phyloP scores from a whole-genome alignment of 2,888 invertebrate genomes.

The Isotomurus palustris region DNA sequence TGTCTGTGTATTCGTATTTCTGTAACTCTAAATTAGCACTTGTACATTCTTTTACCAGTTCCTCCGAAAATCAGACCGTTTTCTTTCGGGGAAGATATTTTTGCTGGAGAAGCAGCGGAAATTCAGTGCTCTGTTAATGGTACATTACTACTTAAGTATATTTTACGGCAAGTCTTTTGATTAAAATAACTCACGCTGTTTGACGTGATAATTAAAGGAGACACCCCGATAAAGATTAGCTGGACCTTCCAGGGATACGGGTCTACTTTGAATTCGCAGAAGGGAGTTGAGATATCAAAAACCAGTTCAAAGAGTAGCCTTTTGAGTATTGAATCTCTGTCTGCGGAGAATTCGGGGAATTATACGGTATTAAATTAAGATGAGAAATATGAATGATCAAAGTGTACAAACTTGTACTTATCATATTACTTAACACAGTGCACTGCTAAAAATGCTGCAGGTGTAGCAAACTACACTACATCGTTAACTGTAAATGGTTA shows the following conservation, averaged over 20 bases:
- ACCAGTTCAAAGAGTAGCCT: slow-evolving; percentile 61
- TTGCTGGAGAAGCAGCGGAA: slow-evolving; percentile 44
- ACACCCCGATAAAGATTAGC: slow-evolving; percentile 48
- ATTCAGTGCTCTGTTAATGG: slow-evolving; percentile 25
- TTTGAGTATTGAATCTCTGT: slow-evolving; percentile 48
- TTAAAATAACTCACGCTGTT: not conserved
- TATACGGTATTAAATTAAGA: slow-evolving; percentile 60
- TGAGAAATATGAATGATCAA: slow-evolving; percentile 51
- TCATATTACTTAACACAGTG: slow-evolving; percentile 10
- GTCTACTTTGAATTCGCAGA: slow-evolving; percentile 47
- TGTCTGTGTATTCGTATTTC: no score
- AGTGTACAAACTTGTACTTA: not conserved
- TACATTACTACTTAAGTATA: slow-evolving; percentile 1
- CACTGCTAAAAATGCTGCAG: slow-evolving; percentile 52
- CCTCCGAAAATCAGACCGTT: slow-evolving; percentile 46
- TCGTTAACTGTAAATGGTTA: slow-evolving; percentile 54
- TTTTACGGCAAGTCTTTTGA: not conserved
- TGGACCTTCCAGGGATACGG: slow-evolving; percentile 47
- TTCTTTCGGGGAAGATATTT: slow-evolving; percentile 40
- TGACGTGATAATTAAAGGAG: slow-evolving; percentile 46
- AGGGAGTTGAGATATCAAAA: slow-evolving; percentile 46
- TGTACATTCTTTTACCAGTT: no score
- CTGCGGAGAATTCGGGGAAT: slow-evolving; percentile 54
- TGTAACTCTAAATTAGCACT: no score
- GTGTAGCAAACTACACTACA: slow-evolving; percentile 55